Base-by-base conservation (phyloP, 2,113 vertebrate genomes). In the Nothobranchius furzeri region DNA sequence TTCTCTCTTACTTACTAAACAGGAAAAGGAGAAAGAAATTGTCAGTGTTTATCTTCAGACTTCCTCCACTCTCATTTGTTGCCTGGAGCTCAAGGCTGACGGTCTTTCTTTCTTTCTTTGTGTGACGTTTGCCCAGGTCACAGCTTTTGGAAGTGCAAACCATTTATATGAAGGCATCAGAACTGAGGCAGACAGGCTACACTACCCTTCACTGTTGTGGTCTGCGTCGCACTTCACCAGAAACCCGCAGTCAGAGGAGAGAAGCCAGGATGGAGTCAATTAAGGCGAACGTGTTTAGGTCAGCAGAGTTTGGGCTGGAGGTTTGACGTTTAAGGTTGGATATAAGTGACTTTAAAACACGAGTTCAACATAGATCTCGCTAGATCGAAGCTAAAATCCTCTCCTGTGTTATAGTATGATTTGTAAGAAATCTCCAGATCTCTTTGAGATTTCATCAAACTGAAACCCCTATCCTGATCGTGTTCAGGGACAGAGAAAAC, bases 31-130 rank as follows among this genome's bases (percentile, higher is more conserved):
- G 58, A 60, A 60, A 13, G 12, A 58, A 56, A 60, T 55, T 78
- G 57, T 75, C 71, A 66, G 20, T 49, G 51, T 60, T 61, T 73
- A 85, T 84, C 54, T 76, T 57, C 42, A 47, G 49, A 68, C 64
- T 64, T 60, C 59, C 71, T 64, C 17, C 30, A 59, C 43, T 52
- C 45, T 9, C 48, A 46, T 56, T 64, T 77, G 46, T 61, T 47
- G 60, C 71, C 56, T 51, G 11, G 37, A 66, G 60, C 60, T 76
- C 56, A 67, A 64, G 56, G 67, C 70, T 54, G 49, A 73, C 10
- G 62, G 43, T 12, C 25, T 60, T 73, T 63, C 50, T 54, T 58
- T 83, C 37, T 58, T 75, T 30, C 1, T 40, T 50, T 17, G 52
- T 56, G 9, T 60, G n/a, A 61, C 62, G 71, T 46, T 52, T 54